phyloP scores from a whole-genome alignment of 2,113 vertebrate genomes.

The Leptocoma aspasia region DNA sequence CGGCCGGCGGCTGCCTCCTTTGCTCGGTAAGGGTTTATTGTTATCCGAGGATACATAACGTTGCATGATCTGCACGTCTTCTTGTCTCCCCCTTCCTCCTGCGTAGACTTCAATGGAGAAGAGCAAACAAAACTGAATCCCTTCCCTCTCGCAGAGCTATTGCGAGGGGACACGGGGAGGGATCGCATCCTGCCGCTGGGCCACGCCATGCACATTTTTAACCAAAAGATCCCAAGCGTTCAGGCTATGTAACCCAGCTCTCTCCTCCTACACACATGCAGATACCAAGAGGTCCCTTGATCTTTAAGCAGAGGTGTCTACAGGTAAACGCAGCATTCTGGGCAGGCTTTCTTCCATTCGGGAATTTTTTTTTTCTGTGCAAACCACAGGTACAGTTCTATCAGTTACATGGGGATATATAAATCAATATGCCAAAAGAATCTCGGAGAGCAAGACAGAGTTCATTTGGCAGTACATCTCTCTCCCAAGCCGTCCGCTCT shows the following conservation, averaged over 20 bases:
- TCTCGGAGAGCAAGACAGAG: not conserved
- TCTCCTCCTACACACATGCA: not conserved
- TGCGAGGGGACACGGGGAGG: not conserved
- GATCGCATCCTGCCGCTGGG: not conserved
- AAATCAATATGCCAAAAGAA: not conserved
- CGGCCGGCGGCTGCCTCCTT: not conserved
- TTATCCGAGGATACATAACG: not conserved
- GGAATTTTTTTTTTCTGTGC: not conserved
- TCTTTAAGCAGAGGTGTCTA: not conserved
- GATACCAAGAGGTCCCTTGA: not conserved
- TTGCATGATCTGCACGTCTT: slow-evolving; percentile 4
- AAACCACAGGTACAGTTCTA: not conserved
- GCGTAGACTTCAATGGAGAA: not conserved
- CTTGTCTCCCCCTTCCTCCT: not conserved
- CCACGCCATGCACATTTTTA: not conserved
- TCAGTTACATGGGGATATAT: not conserved
- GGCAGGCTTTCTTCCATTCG: not conserved
- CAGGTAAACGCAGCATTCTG: not conserved
- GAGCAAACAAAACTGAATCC: not conserved
- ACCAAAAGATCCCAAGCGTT: not conserved
- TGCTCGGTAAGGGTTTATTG: not conserved
- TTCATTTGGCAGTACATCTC: not conserved
- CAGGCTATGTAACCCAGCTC: not conserved
- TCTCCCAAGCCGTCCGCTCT: not conserved
- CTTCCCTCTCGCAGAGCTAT: not conserved